Evolutionary conservation across 2,888 invertebrate genomes (phyloP), one percentile per base, ranked within the genome.

Genomic region (Yponomeuta plumbellus): DNA sequence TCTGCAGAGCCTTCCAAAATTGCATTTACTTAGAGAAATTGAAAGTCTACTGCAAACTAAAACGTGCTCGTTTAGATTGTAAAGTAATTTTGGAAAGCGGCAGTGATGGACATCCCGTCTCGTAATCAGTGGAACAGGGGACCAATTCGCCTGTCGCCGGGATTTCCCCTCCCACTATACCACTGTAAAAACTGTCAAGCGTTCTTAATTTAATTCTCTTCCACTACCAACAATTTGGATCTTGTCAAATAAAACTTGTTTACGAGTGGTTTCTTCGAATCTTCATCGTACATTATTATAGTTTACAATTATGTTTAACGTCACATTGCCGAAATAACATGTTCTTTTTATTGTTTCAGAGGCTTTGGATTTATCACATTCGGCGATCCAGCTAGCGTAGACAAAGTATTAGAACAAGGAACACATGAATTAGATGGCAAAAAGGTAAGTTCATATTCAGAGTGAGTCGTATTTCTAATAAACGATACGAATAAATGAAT

Each of bases 321-420:
- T 34, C 1, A 34, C 44, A 17, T 6, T 3, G 17, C 44, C 44
- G 44, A 52, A 52, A 23, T 59, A 59, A 59, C 10, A 40, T 20
- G 65, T 66, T 61, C 59, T 66, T 70, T 69, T 68, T 72, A 73
- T 88, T 86, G 80, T 91, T 91, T 11, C 95, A 98, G 98, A 94
- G 99, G 99, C 85, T 99, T 99, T 91, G 99, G 99, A 85, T 99
- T 99, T 94, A 98, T 99, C 93, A 99, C 99, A 91, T 99, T 99
- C 93, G 96, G 97, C 92, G 99, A 99, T 93, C 96, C 99, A 84
- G 94, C 96, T 92, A 97, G 98, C 93, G 98, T 99, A 94, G 99
- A 99, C 94, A 98, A 99, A 94, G 99, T 99, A 90, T 95, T 99
- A 94, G 96, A 97, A 88, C 97, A 97, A 93, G 96, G 97, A 92